phyloP scores from a whole-genome alignment of 2,888 invertebrate species.

The Ochlodes sylvanus region DNA sequence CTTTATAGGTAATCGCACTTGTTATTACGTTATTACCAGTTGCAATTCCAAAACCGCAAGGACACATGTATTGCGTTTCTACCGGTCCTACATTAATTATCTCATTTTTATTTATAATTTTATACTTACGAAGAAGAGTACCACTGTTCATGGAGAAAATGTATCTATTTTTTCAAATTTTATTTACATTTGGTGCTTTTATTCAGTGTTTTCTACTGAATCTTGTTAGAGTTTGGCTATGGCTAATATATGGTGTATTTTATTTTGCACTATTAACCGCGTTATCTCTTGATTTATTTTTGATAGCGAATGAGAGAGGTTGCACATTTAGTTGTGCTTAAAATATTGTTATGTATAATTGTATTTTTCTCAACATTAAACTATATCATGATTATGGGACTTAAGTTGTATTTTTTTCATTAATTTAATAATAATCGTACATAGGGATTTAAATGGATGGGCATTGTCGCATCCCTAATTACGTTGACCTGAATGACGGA shows the following conservation, averaged over 20 bases:
- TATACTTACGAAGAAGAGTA: conserved; percentile 73
- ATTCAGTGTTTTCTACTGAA: conserved; percentile 77
- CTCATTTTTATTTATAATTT: conserved; percentile 71
- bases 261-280: conserved; percentile 72
- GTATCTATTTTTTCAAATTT: conserved; percentile 80
- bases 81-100: conserved; percentile 76
- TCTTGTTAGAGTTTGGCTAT: conserved; percentile 69
- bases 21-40: conserved; percentile 65
- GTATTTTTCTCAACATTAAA: conserved; percentile 22
- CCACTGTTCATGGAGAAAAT: conserved; percentile 81
- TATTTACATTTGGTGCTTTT: conserved; percentile 78
- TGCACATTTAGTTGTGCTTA: conserved; percentile 80
- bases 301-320: conserved; percentile 78
- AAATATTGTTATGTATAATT: conserved; percentile 36
- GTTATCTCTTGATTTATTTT: conserved; percentile 70
- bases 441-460: too few species aligned
- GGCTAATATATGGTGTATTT: conserved; percentile 74
- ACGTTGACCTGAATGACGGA: too few species aligned
- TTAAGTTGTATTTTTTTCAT: background rate
- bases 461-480: too few species aligned
- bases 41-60: conserved; percentile 64
- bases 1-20: conserved; percentile 69
- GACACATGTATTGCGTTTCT: conserved; percentile 81
- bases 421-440: background rate
- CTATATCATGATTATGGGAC: background rate